Percentiles rank a stretch among this genome's conserved stretches.
These are phyloP conservation scores for Rhinogobio ventralis DNA, from an alignment of 2,797 vertebrate genomes.

Conservation along the genomic window DNA sequence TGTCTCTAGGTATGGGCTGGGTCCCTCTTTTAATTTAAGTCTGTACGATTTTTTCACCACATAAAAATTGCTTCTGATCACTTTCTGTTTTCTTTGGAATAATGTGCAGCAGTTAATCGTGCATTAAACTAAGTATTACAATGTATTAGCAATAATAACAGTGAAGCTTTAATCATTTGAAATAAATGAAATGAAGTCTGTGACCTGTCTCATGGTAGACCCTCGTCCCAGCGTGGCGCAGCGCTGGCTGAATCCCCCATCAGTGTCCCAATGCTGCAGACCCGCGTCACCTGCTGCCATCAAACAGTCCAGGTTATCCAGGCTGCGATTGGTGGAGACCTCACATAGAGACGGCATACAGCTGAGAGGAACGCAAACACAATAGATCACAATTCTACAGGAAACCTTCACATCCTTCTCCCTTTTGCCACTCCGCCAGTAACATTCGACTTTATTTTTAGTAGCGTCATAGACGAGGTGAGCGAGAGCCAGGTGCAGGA, in stretches of 20 bases:
- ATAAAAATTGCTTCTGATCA: no score
- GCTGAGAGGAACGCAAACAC: constrained; percentile 64
- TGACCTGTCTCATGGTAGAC: constrained; percentile 84
- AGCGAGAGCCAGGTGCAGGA: neutral
- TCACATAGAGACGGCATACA: constrained; percentile 80
- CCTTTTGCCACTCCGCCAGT: neutral
- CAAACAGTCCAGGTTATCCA: constrained; percentile 94
- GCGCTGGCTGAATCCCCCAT: constrained; percentile 84
- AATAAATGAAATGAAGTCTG: constrained; percentile 38
- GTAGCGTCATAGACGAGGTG: neutral
- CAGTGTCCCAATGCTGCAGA: constrained; percentile 84
- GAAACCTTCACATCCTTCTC: neutral
- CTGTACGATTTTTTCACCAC: no score
- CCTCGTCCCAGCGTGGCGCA: constrained; percentile 80
- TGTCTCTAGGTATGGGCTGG: neutral
- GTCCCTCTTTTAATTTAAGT: neutral
- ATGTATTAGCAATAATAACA: neutral
- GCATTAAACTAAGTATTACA: neutral
- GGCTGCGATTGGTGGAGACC: constrained; percentile 86
- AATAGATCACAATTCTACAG: neutral
- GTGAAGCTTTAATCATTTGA: neutral
- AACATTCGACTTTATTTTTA: neutral
- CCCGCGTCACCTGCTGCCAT: constrained; percentile 85
- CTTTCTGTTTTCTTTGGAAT: neutral
- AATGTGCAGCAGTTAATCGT: no score